Evolutionary conservation across 2,113 vertebrate genomes (phyloP).

Genomic region (Ailurus styani): DNA sequence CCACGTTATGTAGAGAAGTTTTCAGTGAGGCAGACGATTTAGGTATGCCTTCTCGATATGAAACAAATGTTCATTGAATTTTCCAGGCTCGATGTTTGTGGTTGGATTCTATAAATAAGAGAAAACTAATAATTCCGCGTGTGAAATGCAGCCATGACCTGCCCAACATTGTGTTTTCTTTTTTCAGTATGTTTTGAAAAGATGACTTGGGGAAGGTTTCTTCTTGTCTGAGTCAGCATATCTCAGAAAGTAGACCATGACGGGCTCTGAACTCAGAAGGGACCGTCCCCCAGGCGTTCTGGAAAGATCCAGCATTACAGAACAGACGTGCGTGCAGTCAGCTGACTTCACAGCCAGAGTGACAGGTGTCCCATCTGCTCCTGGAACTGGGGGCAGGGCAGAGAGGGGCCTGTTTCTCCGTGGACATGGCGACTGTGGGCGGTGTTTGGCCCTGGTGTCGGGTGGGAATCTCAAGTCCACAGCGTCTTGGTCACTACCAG

Average conservation of each 20-base stretch:
- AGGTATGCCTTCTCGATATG: neutral
- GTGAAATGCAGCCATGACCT: neutral
- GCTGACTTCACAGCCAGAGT: accelerated
- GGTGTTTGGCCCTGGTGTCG: accelerated
- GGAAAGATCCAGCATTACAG: neutral
- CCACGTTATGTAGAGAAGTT: neutral
- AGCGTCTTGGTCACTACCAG: neutral
- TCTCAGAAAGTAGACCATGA: neutral
- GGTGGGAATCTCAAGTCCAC: neutral
- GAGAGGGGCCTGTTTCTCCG: too few species aligned
- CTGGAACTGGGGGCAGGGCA: accelerated
- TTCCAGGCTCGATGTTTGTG: neutral
- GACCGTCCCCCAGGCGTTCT: neutral
- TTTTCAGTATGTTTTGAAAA: neutral
- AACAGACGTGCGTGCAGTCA: neutral
- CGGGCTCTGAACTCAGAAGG: neutral
- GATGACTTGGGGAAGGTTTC: neutral
- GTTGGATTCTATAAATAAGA: neutral
- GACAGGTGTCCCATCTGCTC: neutral
- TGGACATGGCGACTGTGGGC: accelerated
- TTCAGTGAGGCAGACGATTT: neutral
- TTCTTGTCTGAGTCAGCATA: neutral
- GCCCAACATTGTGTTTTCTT: neutral
- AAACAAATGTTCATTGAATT: neutral
- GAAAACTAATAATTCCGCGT: neutral